Conservation (phyloP, 2,113 vertebrate species). For the Chaetorhynchus papuensis region DNA sequence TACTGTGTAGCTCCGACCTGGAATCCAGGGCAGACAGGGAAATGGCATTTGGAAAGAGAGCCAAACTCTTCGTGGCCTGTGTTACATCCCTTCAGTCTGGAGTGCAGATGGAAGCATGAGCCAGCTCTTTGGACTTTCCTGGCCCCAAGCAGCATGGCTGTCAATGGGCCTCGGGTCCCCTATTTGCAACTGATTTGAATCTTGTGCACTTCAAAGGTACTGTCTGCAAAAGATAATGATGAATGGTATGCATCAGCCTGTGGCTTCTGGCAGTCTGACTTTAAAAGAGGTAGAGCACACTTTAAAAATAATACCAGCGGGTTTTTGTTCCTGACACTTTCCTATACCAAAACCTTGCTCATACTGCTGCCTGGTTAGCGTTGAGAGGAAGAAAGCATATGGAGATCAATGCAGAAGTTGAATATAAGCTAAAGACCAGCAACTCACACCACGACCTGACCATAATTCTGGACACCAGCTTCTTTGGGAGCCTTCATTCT, state of each 20-base stretch:
- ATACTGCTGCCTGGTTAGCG: not conserved
- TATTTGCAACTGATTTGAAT: slow-evolving; percentile 49
- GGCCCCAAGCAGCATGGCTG: slow-evolving; percentile 13
- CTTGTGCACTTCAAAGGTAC: slow-evolving; percentile 44
- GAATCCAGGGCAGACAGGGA: not conserved
- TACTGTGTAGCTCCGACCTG: not conserved
- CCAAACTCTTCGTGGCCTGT: not conserved
- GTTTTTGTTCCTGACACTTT: not conserved
- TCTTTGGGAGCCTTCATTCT: not conserved
- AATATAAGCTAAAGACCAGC: not conserved
- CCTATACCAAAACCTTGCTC: not conserved
- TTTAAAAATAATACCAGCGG: not conserved
- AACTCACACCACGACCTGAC: not conserved
- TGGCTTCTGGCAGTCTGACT: slow-evolving; percentile 23
- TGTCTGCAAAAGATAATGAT: not conserved
- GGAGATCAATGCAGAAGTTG: not conserved
- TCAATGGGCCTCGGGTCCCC: not conserved
- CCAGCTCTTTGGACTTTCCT: slow-evolving; percentile 41
- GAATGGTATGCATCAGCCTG: not conserved
- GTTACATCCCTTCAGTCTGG: slow-evolving; percentile 15
- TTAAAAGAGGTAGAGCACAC: not conserved
- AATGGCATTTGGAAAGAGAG: not conserved
- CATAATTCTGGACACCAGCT: not conserved
- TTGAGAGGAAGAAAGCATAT: not conserved
- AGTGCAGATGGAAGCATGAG: slow-evolving; percentile 32